Percentiles rank a stretch among this genome's conserved stretches.
These are phyloP conservation scores for Caenorhabditis angaria DNA, from an alignment of 2,888 invertebrate genomes.

Conservation along the genomic window DNA sequence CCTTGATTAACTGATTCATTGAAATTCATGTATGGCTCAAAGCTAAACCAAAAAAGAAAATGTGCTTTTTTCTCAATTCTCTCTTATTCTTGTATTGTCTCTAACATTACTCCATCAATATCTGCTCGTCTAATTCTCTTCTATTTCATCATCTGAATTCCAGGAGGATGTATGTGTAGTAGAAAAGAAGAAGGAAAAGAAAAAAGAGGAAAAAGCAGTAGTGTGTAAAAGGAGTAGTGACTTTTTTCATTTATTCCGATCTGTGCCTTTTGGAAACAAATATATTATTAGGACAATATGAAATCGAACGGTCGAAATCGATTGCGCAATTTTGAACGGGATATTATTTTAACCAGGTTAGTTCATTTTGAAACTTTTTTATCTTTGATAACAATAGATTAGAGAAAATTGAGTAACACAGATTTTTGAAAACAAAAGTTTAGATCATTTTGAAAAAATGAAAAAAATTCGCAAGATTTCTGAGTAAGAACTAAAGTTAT, in stretches of 20 bases:
- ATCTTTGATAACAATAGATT: too few relatives aligned
- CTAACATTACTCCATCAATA: neutral
- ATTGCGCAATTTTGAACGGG: neutral
- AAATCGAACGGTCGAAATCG: neutral
- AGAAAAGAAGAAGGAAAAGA: neutral
- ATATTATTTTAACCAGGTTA: neutral
- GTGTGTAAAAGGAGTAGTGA: neutral
- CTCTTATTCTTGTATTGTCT: neutral
- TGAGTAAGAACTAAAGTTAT: too few relatives aligned
- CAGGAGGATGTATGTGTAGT: conserved; percentile 2
- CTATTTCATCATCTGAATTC: conserved; percentile 5
- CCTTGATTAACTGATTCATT: conserved; percentile 41
- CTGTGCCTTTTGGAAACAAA: neutral
- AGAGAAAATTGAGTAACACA: too few relatives aligned
- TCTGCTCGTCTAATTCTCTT: conserved; percentile 5
- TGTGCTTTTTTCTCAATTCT: conserved; percentile 4
- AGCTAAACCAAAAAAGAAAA: conserved; percentile 1
- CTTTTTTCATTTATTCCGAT: neutral
- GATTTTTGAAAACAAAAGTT: too few relatives aligned
- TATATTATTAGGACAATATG: neutral
- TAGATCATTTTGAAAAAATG: too few relatives aligned
- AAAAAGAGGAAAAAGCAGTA: neutral
- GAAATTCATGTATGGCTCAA: conserved; percentile 11
- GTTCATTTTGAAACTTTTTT: neutral
- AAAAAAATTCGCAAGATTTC: too few relatives aligned